Evolutionary conservation across 2,888 invertebrate species (phyloP), one percentile per base, ranked within the genome.

Genomic region (Tethea ocularis): DNA sequence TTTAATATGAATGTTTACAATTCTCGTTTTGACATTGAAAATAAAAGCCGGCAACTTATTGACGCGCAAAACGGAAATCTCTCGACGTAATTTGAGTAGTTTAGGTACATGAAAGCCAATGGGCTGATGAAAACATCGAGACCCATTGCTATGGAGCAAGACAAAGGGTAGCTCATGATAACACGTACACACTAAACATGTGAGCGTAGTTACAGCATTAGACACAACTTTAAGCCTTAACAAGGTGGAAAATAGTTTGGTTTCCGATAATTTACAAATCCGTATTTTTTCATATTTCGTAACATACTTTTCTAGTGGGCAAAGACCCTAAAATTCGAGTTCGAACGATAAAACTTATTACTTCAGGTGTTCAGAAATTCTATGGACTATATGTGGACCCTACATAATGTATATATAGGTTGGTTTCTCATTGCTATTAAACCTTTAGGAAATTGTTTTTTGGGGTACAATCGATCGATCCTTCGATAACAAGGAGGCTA

Each of bases 371-470:
- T 41, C 17, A 1, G 41, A 41, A 17, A 46, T 46, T 46, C 41
- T 41, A 41, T 41, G n/a, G 17, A 17, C 41, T 46, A 46, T 20
- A 46, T 46, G 46, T 20, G 20, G 20, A 46, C 46, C 20, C 46
- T 20, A 46, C 7, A n/a, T 26, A 6, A 26, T 7, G 6, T 20
- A n/a, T 46, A 10, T 46, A 20, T 20, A 46, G 46, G 20, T 23
- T 51, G 46, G 57, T 61, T 62, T 55, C 53, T 56, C 51, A 53
- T 23, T 60, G 29, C 51, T 38, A 52, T 53, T 61, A 60, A 57
- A 58, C 56, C 52, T 60, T 61, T 53, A 65, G 60, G 52, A 68
- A 67, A 72, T 69, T 68, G 61, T 68, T 71, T 60, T 65, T 65
- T 57, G 46, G 57, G 55, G 7, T 26, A 58, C 64, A 57, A 67